A percentile compares a stretch with the other conserved stretches of the same genome.
These are phyloP conservation scores for Iguana delicatissima DNA, from an alignment of 2,797 vertebrate species.

Conservation along the genomic window DNA sequence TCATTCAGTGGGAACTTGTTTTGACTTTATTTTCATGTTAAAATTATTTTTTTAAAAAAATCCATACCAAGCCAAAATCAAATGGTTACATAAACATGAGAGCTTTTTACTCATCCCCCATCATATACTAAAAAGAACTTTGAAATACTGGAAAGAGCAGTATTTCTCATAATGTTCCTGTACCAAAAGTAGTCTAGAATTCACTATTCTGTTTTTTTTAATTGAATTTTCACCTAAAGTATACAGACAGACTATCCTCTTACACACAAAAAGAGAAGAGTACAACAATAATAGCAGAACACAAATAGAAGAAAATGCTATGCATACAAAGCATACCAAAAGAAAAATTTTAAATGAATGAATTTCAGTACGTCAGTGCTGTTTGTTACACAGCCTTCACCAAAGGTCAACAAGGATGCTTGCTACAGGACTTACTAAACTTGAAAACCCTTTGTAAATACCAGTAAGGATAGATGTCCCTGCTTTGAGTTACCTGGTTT, in stretches of 20 bases:
- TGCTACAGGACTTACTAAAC: neutral
- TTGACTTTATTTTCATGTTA: neutral
- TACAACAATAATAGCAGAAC: too few species aligned
- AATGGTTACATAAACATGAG: neutral
- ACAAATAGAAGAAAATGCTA: too few species aligned
- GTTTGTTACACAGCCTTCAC: neutral
- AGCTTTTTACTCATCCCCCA: neutral
- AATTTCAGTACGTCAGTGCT: neutral
- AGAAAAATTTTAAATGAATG: neutral
- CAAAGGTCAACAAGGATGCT: neutral
- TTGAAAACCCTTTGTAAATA: conserved; percentile 2
- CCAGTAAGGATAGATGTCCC: neutral
- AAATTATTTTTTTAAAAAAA: neutral
- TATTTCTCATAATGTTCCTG: neutral
- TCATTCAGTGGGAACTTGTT: neutral
- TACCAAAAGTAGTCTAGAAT: neutral
- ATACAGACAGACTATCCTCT: too few species aligned
- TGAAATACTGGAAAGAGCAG: neutral
- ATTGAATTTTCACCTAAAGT: too few species aligned
- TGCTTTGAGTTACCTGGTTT: neutral
- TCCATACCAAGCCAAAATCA: neutral
- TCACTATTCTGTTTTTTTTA: neutral
- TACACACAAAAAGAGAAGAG: too few species aligned
- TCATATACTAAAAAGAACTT: neutral
- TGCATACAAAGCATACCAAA: too few species aligned